Base-by-base conservation (phyloP, 35 echinoderm and acorn worm species). In the Ophioderma brevispina region DNA sequence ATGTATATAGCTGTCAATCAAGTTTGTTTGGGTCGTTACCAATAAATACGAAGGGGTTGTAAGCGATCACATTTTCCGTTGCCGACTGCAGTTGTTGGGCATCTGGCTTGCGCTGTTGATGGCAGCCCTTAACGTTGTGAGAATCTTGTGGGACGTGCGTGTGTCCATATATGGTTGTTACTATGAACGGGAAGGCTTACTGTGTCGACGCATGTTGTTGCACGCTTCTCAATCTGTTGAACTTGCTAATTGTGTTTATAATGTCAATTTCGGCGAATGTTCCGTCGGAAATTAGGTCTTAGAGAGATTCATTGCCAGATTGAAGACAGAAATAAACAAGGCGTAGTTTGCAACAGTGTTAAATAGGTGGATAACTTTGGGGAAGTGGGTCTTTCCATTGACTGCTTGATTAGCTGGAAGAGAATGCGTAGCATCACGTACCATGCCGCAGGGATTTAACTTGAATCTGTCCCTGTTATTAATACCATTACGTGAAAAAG, bases 1-100 rank as follows among this genome's bases (percentile, higher is more conserved):
- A 52, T n/a, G n/a, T n/a, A 52, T 52, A 70, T 70, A 70, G 28
- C 59, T 70, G 59, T 70, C 59, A 70, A 70, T 70, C 59, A 70
- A 70, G 59, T 70, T 70, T 70, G 59, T 70, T 70, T 70, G 59
- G 59, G 59, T 70, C 15, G 59, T 70, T 70, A 70, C 59, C 59
- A 70, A 70, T 70, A 70, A 30, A 70, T 70, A 70, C 8, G 8
- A 70, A 70, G 28, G 59, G 59, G 41, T 46, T 46, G 41, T 25
- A 30, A 70, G 59, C 59, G 10, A 18, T 25, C 28, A 70, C 59
- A 70, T 70, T 3, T 2, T 70, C 5, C 28, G 23, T 4, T 4
- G 23, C 46, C 21, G 21, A 52, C 8, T 52, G 46, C 21, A 52
- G 21, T 11, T 11, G 46, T 11, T 52, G 46, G 46, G 46, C 46